A percentile compares a stretch with the other conserved stretches of the same genome.
Evolutionary conservation across 2,113 vertebrate species (phyloP).

Genomic region (Melospiza georgiana): DNA sequence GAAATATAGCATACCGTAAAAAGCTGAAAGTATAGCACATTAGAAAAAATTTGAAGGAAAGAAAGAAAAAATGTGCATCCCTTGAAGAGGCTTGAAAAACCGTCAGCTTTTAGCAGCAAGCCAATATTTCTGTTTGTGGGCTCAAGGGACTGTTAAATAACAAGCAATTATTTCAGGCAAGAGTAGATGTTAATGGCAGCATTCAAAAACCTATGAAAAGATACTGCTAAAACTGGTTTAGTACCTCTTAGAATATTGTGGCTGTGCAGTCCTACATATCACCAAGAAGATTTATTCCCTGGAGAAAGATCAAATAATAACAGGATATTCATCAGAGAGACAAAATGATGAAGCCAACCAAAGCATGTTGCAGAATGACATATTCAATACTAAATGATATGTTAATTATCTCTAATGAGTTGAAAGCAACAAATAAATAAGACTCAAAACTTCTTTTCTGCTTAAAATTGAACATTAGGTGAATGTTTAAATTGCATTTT

Average conservation of each 20-base stretch:
- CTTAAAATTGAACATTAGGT: neutral
- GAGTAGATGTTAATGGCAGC: constrained; percentile 18
- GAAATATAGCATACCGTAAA: neutral
- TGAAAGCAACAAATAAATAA: neutral
- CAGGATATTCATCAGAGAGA: neutral
- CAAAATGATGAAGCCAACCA: neutral
- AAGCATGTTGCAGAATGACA: neutral
- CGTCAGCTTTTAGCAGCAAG: constrained; percentile 37
- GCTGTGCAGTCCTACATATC: neutral
- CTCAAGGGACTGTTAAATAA: constrained; percentile 44
- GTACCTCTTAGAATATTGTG: neutral
- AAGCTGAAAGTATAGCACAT: neutral
- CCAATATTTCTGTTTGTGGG: constrained; percentile 53
- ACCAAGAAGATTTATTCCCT: neutral
- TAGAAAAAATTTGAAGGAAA: neutral
- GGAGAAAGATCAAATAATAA: constrained; percentile 9
- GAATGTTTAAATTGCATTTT: neutral
- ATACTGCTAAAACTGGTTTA: constrained; percentile 20
- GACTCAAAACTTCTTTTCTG: neutral
- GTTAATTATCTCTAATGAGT: neutral
- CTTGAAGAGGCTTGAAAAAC: constrained; percentile 19
- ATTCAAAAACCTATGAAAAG: constrained; percentile 44
- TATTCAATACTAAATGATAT: neutral
- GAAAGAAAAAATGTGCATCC: neutral
- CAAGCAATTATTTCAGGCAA: constrained; percentile 50